A percentile compares a stretch with the other conserved stretches of the same genome.
Conservation (phyloP, 2,888 invertebrate species). For the Stenichneumon culpator region DNA sequence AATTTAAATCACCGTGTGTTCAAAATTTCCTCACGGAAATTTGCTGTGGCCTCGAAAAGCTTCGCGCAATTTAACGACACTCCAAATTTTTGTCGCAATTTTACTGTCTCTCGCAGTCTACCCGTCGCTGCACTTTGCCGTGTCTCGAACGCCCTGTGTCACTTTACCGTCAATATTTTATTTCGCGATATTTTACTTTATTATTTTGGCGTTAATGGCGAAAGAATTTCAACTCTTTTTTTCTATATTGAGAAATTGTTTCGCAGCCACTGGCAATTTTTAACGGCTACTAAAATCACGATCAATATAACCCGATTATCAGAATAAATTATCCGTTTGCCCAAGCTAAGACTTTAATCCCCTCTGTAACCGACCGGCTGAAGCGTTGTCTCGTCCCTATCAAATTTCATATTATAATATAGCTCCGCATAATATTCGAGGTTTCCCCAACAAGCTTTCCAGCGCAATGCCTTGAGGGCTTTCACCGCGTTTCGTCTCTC, state of each 20-base stretch:
- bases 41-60: too few relatives aligned
- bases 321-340: neutral
- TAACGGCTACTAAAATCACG: neutral
- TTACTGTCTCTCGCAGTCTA: too few relatives aligned
- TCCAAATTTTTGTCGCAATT: too few relatives aligned
- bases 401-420: constrained; percentile 51
- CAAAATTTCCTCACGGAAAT: too few relatives aligned
- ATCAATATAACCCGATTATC: neutral
- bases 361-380: neutral
- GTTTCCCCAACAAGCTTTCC: constrained; percentile 45
- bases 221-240: too few relatives aligned
- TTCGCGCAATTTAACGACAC: too few relatives aligned
- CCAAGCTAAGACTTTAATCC: neutral
- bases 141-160: too few relatives aligned
- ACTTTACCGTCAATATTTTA: too few relatives aligned
- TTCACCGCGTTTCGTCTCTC: constrained; percentile 39
- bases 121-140: too few relatives aligned
- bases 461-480: constrained; percentile 51
- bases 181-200: too few relatives aligned
- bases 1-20: too few relatives aligned
- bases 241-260: neutral
- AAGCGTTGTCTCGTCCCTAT: constrained; percentile 45
- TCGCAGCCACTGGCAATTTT: neutral
- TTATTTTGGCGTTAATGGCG: too few relatives aligned
- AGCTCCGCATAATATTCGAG: constrained; percentile 33